A percentile compares a stretch with the other conserved stretches of the same genome.
Conservation (phyloP, 2,797 vertebrate species). For the Sebastes oblongus region DNA sequence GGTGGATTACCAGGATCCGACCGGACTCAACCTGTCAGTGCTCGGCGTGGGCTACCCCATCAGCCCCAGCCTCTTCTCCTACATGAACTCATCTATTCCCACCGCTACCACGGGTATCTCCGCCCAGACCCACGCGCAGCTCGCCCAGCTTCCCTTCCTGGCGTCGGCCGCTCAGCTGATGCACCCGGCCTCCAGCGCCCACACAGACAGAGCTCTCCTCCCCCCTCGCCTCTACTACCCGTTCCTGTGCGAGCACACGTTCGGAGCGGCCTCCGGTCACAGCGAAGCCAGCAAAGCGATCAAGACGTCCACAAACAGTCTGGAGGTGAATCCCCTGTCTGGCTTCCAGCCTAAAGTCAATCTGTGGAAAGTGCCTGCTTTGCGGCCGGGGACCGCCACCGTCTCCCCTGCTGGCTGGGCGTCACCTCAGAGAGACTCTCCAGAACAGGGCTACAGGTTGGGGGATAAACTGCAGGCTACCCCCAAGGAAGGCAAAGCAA, state of each 20-base stretch:
- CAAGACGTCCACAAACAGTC: constrained; percentile 57
- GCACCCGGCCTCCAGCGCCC: constrained; percentile 76
- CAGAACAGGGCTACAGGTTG: constrained; percentile 60
- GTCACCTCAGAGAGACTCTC: constrained; percentile 69
- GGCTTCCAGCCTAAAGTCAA: constrained; percentile 80
- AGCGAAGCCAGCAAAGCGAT: constrained; percentile 76
- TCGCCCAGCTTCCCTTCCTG: constrained; percentile 90
- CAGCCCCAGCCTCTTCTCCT: constrained; percentile 90
- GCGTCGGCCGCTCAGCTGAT: constrained; percentile 88
- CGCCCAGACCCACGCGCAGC: constrained; percentile 79
- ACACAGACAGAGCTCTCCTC: constrained; percentile 83
- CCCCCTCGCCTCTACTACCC: constrained; percentile 93
- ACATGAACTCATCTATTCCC: constrained; percentile 87
- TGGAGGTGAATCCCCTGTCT: constrained; percentile 48
- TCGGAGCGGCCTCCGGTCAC: constrained; percentile 69
- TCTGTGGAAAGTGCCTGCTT: constrained; percentile 86
- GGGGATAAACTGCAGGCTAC: constrained; percentile 65
- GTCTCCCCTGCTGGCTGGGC: constrained; percentile 67
- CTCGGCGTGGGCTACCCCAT: constrained; percentile 92
- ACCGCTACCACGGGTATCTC: constrained; percentile 46
- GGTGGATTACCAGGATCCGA: constrained; percentile 87
- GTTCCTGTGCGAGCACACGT: constrained; percentile 89
- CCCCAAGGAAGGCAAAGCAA: constrained; percentile 68
- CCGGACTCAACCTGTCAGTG: constrained; percentile 90
- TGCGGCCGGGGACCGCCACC: constrained; percentile 72